A percentile compares a stretch with the other conserved stretches of the same genome.
Conservation (phyloP, 2,113 vertebrate species). For the Neotragus moschatus region DNA sequence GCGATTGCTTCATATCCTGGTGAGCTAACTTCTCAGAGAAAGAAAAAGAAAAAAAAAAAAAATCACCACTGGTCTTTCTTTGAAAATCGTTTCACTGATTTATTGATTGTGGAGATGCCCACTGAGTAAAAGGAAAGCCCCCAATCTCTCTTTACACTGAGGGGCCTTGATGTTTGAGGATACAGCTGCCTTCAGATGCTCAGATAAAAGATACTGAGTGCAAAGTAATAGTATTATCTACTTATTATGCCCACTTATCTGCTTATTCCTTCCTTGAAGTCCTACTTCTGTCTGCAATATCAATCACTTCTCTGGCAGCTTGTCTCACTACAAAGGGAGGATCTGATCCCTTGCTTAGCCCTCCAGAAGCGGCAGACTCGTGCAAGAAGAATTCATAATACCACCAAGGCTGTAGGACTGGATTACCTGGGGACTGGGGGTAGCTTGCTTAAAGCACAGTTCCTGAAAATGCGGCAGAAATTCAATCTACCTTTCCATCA, state of each 20-base stretch:
- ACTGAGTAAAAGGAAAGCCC: background rate
- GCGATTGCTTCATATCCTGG: slow-evolving; percentile 55
- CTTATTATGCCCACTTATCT: slow-evolving; percentile 52
- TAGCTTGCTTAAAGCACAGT: background rate
- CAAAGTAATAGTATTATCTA: slow-evolving; percentile 56
- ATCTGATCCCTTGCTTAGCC: slow-evolving; percentile 24
- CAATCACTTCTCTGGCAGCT: slow-evolving; percentile 51
- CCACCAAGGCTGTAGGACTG: background rate
- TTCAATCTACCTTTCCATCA: background rate
- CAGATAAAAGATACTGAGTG: slow-evolving; percentile 52
- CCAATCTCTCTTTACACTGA: background rate
- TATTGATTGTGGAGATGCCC: background rate
- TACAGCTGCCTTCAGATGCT: slow-evolving; percentile 46
- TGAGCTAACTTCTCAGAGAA: slow-evolving; percentile 6
- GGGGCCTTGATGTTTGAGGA: slow-evolving; percentile 30
- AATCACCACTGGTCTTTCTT: background rate
- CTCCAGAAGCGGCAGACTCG: background rate
- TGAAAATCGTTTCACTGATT: slow-evolving; percentile 13
- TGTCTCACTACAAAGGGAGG: slow-evolving; percentile 60
- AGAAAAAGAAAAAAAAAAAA: background rate
- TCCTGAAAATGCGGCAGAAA: slow-evolving; percentile 28
- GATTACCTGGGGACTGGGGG: background rate
- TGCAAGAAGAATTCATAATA: slow-evolving; percentile 46
- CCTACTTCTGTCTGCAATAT: slow-evolving; percentile 59
- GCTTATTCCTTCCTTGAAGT: slow-evolving; percentile 58